Conservation (phyloP, 2,888 invertebrate species). For the Tortrix viridana region DNA sequence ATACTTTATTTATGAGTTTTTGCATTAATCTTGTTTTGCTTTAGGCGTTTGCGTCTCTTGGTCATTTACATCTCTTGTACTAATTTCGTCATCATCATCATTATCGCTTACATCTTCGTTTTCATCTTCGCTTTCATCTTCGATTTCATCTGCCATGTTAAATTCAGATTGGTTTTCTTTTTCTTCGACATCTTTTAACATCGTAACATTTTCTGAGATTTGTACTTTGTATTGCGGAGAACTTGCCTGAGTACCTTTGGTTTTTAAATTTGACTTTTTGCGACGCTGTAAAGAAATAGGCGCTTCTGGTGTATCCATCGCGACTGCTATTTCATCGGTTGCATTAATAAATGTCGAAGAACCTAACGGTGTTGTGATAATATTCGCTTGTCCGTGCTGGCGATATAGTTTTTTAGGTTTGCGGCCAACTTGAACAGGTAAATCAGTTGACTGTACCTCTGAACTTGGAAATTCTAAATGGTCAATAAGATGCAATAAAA, state of each 20-base stretch:
- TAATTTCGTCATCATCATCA: conserved; percentile 40
- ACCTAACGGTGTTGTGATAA: no score
- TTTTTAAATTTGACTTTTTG: not conserved
- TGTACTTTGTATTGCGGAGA: not conserved
- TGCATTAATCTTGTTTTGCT: conserved; percentile 60
- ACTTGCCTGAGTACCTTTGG: not conserved
- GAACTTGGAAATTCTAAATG: conserved; percentile 40
- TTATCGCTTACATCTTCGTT: not conserved
- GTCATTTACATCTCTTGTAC: conserved; percentile 46
- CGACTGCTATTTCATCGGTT: no score
- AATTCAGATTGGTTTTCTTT: not conserved
- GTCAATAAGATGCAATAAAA: conserved; percentile 57
- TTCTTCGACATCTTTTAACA: not conserved
- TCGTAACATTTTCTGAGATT: not conserved
- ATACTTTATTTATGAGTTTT: not conserved
- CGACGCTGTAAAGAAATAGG: no score
- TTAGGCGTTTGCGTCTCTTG: conserved; percentile 56
- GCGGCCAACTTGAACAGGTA: not conserved
- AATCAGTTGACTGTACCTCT: not conserved
- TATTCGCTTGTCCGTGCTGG: not conserved
- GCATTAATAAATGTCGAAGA: no score
- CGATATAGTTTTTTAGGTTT: not conserved
- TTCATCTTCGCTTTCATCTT: not conserved
- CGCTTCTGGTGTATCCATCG: no score
- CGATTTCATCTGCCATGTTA: no score